Base-by-base conservation (phyloP, 2,797 vertebrate species). In the Sparus aurata region DNA sequence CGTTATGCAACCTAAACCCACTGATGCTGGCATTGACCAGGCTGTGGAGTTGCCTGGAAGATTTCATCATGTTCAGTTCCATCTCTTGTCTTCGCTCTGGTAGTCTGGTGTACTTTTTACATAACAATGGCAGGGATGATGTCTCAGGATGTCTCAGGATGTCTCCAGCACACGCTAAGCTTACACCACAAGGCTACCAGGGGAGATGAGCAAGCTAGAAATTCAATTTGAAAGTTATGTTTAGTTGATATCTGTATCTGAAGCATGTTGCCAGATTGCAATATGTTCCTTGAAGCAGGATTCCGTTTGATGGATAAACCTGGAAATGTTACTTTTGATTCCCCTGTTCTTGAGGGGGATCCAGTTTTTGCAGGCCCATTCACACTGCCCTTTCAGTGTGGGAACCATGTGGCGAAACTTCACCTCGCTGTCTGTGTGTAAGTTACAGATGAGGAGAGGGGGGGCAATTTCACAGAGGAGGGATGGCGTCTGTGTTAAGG, bases 1-100 rank as follows among this genome's bases (percentile, higher is more conserved):
- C 54, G 65, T 86, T 85, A 84, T 52, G 77, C 30, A 89, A 84
- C 75, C n/a, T 43, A 46, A 74, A 64, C 17, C 30, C 60, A 59
- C 16, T 45, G 30, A 47, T 55, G 63, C 55, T 80, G 72, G 82
- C 69, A 65, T 3, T 47, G 41, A 66, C 59, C 47, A 52, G 55
- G 41, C 63, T 52, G 52, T 45, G 30, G 30, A 57, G 64, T 30
- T 25, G 30, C 61, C 47, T 46, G 57, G 72, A 79, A 79, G 43
- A 62, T 23, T 63, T 55, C 9, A 60, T 23, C 47, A 63, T 65
- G 52, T 69, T 73, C 38, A 63, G 46, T 75, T 75, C 30, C 25
- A 69, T 25, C 43, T 65, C n/a, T 58, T 52, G 12, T 45, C 45
- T 62, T 73, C 41, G 15, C 55, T 54, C 17, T 63, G 43, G 15